Conservation (phyloP, 2,888 invertebrate species). For the Dolomedes plantarius region DNA sequence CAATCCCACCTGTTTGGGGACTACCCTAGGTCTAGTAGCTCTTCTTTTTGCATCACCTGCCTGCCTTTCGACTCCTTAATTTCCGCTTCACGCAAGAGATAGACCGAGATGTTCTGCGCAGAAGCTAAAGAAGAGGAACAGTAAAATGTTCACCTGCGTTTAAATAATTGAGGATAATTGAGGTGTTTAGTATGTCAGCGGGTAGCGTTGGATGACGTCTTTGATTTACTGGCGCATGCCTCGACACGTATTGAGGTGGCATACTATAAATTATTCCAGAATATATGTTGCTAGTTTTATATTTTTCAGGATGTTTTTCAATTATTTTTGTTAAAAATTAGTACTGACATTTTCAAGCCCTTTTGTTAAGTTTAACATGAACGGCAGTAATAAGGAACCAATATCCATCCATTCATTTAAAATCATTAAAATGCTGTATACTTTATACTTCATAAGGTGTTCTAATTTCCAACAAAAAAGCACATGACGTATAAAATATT, state of each 20-base stretch:
- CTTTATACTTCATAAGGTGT: too few species aligned
- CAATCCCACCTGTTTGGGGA: conserved; percentile 53
- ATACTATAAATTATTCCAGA: not conserved
- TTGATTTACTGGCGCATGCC: not conserved
- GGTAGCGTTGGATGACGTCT: not conserved
- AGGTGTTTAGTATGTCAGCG: conserved; percentile 62
- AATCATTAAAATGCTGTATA: too few species aligned
- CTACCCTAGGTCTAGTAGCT: conserved; percentile 29
- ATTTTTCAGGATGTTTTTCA: too few species aligned
- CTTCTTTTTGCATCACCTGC: conserved; percentile 63
- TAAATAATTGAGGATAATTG: conserved; percentile 55
- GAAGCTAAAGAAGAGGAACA: not conserved
- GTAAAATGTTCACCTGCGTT: conserved; percentile 44
- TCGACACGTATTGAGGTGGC: not conserved
- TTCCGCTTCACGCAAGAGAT: conserved; percentile 65
- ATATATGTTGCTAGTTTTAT: too few species aligned
- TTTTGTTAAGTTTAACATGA: too few species aligned
- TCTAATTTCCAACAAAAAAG: too few species aligned
- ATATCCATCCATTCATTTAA: too few species aligned
- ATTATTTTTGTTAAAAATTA: too few species aligned
- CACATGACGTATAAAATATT: too few species aligned
- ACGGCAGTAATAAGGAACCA: too few species aligned
- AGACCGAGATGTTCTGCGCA: not conserved
- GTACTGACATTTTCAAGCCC: too few species aligned
- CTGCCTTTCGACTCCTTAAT: conserved; percentile 34